Base-by-base conservation (phyloP, 2,113 vertebrate species). In the Psettodes erumei region DNA sequence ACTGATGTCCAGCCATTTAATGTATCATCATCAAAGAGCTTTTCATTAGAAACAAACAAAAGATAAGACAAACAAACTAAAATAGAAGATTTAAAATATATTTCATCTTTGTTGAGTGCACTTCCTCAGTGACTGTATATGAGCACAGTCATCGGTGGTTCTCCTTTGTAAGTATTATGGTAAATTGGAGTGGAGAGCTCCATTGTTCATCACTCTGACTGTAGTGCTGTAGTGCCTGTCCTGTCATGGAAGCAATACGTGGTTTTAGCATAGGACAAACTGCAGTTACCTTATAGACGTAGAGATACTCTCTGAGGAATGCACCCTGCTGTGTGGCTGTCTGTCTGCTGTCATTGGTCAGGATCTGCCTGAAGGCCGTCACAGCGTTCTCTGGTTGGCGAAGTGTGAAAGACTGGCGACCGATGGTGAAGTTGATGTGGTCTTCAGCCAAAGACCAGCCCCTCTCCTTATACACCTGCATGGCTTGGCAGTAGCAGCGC, bases 371-470 rank as follows among this genome's bases (percentile, higher is more conserved):
- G 86, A 99, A 99, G 53, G 98, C 98, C 25, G 92, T 94, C 10
- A 97, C 95, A 0, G 98, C 97, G 13, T 95, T 96, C 54, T 98
- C 98, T 13, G 95, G 89, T 62, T 98, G 97, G 9, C 91, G 90
- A 35, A 99, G 94, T 0, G 97, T 99, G 55, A 96, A 99, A 25
- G 97, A 99, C 90, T 99, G 98, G 1, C 97, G 96, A 0, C 97
- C 98, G 10, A 99, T 98, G 21, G 97, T 99, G 88, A 99, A 99
- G 90, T 99, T 99, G 84, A 99, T 99, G 61, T 99, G 98, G 86
- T 99, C 98, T 81, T 99, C 98, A 19, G 98, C 98, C 51, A 99
- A 91, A 75, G 96, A 96, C 98, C 98, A 99, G 72, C 96, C 97
- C 76, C 97, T 96, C 18, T 96, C 97, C 88, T 96, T 97, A 88